Evolutionary conservation across 2,797 vertebrate species (phyloP).

Genomic region (Chiroxiphia lanceolata): DNA sequence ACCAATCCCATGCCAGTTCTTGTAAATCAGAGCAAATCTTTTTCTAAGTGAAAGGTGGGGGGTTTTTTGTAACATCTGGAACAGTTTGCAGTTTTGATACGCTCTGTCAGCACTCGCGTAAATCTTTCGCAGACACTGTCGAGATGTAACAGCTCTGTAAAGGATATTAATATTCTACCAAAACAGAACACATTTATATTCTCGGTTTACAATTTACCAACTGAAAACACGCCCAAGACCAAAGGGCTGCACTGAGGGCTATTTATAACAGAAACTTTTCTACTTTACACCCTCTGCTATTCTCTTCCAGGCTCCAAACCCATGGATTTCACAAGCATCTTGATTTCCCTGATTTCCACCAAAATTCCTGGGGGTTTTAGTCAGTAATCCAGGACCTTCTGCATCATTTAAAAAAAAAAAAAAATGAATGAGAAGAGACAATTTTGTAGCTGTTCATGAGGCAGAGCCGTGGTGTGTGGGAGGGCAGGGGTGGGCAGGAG

Average conservation of each 20-base stretch:
- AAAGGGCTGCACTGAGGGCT: slow-evolving; percentile 66
- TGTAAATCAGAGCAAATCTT: slow-evolving; percentile 45
- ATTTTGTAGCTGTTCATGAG: not conserved
- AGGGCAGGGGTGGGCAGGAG: not conserved
- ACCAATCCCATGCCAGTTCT: not conserved
- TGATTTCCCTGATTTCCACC: not conserved
- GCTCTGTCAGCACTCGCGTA: slow-evolving; percentile 12
- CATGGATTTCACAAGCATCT: slow-evolving; percentile 1
- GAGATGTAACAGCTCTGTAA: slow-evolving; percentile 50
- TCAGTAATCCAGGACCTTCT: not conserved
- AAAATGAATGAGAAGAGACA: not conserved
- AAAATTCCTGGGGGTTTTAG: not conserved
- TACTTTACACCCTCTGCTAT: slow-evolving; percentile 61
- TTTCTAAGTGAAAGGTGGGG: slow-evolving; percentile 48
- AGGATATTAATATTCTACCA: slow-evolving; percentile 60
- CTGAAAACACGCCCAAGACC: not conserved
- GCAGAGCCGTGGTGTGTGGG: not conserved
- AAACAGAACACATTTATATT: slow-evolving; percentile 58
- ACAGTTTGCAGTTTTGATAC: slow-evolving; percentile 64
- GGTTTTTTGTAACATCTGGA: slow-evolving; percentile 49
- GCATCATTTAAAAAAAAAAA: not conserved
- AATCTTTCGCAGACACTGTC: slow-evolving; percentile 23
- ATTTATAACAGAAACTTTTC: slow-evolving; percentile 61
- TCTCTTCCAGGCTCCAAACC: not conserved
- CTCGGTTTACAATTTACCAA: slow-evolving; percentile 45